phyloP scores from a whole-genome alignment of 2,113 vertebrate genomes.

The Macrotis lagotis region DNA sequence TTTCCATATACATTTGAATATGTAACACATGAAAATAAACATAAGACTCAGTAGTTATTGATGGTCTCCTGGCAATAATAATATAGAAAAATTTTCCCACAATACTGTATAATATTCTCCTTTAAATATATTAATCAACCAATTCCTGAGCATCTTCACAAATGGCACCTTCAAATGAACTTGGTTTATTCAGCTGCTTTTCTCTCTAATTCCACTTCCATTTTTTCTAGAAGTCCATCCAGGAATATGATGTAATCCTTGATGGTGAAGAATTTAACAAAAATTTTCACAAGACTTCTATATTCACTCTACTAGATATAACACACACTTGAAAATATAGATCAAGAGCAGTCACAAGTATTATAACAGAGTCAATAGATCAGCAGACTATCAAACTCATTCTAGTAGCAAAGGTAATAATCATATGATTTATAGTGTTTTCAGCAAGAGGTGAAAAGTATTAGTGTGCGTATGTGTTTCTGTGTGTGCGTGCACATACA shows the following conservation, averaged over 20 bases:
- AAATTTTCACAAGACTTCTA: neutral
- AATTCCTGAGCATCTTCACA: neutral
- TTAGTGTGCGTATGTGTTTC: too few species aligned
- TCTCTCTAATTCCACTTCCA: neutral
- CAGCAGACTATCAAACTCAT: too few species aligned
- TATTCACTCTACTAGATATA: neutral
- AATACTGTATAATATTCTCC: neutral
- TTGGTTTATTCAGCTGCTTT: neutral
- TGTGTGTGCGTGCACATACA: too few species aligned
- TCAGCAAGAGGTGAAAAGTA: too few species aligned
- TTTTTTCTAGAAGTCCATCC: neutral
- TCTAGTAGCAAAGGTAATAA: too few species aligned
- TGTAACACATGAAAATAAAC: neutral
- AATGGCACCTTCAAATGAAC: neutral
- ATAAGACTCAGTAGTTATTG: neutral
- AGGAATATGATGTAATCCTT: neutral
- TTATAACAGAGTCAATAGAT: neutral
- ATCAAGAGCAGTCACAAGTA: too few species aligned
- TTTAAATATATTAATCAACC: neutral
- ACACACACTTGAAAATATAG: neutral
- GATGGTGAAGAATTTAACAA: neutral
- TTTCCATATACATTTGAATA: neutral
- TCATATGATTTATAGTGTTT: too few species aligned
- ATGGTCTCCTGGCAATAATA: neutral
- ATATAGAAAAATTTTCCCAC: neutral